Evolutionary conservation across 2,113 vertebrate species (phyloP), one percentile per base, ranked within the genome.

Genomic region (Phylloscopus trochilus): DNA sequence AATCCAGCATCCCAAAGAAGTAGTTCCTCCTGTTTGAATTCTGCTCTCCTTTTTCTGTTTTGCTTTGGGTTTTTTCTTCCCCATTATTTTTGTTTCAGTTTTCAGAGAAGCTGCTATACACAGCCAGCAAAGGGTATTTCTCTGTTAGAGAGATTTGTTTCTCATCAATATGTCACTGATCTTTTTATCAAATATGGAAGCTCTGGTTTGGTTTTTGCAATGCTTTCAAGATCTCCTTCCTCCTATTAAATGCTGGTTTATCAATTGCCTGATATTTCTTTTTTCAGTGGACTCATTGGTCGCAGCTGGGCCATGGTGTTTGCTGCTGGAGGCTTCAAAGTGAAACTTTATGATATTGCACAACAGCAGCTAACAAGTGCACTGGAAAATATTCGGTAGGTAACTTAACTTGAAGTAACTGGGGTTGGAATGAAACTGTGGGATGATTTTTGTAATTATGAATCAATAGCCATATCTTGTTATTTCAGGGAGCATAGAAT

Each of bases 271-370:
- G 17, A 20, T 13, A 10, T 85, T 24, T 72, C 41, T 86, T 75
- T 90, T 96, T 94, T 53, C 79, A 99, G 99, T 43, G 99, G 99
- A 35, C 97, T 99, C 63, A 99, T 99, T 37, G 99, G 99, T 47
- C 95, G 98, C 78, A 99, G 98, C 95, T 99, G 99, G 99, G 98
- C 99, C 13, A 99, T 99, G 99, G 96, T 99, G 70, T 99, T 99
- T 96, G 95, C 98, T 93, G 98, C 99, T 74, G 99, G 98, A 96
- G 99, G 99, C 92, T 98, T 98, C 97, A 97, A 78, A 73, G 99
- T 99, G 92, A 98, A 97, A 87, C 98, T 99, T 81, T 99, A 98
- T 90, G 99, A 99, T 97, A 97, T 98, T 95, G 98, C 98, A 78
- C 97, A 98, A 46, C 98, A 98, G 67, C 98, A 99, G 95, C 97